Evolutionary conservation across 1,140 invertebrate species (phyloP), one percentile per base, ranked within the genome.

Genomic region (Penaeus indicus): DNA sequence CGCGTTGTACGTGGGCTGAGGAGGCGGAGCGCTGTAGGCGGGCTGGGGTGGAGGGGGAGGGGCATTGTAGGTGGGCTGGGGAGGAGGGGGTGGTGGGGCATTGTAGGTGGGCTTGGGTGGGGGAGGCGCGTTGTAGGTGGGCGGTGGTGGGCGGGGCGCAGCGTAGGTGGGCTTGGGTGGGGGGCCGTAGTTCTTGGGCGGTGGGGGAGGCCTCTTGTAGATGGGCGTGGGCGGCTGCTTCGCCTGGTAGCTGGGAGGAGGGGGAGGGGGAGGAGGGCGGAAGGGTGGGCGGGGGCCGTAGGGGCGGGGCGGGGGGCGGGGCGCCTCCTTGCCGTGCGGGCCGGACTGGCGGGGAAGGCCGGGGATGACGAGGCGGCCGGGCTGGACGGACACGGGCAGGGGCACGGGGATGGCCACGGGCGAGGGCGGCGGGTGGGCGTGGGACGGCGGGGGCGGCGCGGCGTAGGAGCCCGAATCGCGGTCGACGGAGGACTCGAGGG

Each of bases 281-380:
- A 27, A 63, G 90, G 32, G 90, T 72, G 10, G 84, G 88, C 54
- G 88, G 84, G 47, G 84, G 88, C 21, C 61, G 86, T 2, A 82
- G 54, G 25, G 90, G 90, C 54, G 82, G 81, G 27, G 25, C 5
- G 77, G 32, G 77, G 86, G 63, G 22, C 47, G 62, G 0, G 82
- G 60, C n/a, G n/a, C 54, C 42, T 78, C 64, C 67, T 84, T 79
- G 61, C 80, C 62, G 61, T 63, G 64, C 42, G 47, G 13, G 32
- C 42, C 64, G 21, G 11, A 38, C 32, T 62, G 47, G 11, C 32
- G 21, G 69, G 90, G 88, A 13, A 54, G 87, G 25, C 61, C 69
- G 18, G 90, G 90, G 4, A 91, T 69, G 5, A 91, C 85, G 61
- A 91, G 84, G 38, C 69, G 85, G 25, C 90, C 90, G 18, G 90